These are phyloP conservation scores for Donacobius atricapilla DNA, from an alignment of 2,113 vertebrate species.

Conservation along the genomic window DNA sequence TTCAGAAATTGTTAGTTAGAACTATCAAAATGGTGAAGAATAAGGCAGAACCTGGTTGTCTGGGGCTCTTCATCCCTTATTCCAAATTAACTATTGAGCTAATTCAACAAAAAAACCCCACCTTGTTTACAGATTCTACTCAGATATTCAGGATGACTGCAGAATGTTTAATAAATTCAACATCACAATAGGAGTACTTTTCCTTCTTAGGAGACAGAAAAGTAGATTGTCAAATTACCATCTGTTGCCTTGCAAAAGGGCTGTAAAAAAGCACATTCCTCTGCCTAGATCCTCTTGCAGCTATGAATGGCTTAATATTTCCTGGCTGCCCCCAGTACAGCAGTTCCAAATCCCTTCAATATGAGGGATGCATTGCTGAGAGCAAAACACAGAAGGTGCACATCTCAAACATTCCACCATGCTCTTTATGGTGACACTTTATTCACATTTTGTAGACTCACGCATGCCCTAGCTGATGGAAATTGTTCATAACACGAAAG, in stretches of 20 bases:
- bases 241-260: background rate
- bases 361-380: background rate
- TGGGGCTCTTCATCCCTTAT: background rate
- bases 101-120: background rate
- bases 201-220: background rate
- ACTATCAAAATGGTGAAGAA: background rate
- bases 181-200: background rate
- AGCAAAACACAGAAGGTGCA: background rate
- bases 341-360: background rate
- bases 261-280: background rate
- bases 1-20: background rate
- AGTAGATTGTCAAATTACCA: background rate
- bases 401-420: background rate
- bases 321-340: background rate
- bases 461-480: background rate
- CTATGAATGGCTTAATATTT: background rate
- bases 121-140: background rate
- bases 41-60: background rate
- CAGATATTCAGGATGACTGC: background rate
- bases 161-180: background rate
- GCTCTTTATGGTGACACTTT: background rate
- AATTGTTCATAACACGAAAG: background rate
- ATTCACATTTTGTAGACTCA: background rate
- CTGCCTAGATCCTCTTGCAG: background rate
- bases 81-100: background rate